Evolutionary conservation across 2,888 invertebrate genomes (phyloP).

Genomic region (Ophioninae sp.): DNA sequence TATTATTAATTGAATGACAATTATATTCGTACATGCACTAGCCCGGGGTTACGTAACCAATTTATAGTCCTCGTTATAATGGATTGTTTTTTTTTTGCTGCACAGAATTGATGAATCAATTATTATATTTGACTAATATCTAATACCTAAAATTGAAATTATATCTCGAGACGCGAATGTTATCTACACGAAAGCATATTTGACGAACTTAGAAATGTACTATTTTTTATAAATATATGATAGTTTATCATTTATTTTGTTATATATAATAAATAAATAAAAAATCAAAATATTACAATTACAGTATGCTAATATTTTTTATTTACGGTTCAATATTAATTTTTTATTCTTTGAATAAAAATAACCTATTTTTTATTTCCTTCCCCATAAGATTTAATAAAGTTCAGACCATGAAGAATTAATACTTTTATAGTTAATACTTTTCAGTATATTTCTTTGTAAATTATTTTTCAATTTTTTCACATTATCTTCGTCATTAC

Average conservation of each 20-base stretch:
- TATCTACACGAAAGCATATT: background rate
- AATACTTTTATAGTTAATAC: background rate
- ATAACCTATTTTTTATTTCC: too few relatives aligned
- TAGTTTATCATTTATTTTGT: too few relatives aligned
- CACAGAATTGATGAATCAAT: background rate
- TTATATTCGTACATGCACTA: conserved; percentile 64
- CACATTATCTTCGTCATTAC: too few relatives aligned
- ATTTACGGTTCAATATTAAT: background rate
- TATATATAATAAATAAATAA: too few relatives aligned
- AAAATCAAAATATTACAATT: background rate
- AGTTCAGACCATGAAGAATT: background rate
- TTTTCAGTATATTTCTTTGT: background rate
- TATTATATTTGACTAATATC: background rate
- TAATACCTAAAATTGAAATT: background rate
- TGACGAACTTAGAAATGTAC: background rate
- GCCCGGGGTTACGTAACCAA: conserved; percentile 67
- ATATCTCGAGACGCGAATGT: background rate
- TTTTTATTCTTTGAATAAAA: too few relatives aligned
- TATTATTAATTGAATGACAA: conserved; percentile 80
- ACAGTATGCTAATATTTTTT: background rate
- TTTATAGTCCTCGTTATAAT: conserved; percentile 13
- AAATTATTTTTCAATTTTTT: too few relatives aligned
- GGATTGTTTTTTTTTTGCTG: conserved; percentile 19
- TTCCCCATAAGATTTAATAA: background rate
- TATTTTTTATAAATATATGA: too few relatives aligned